Conservation (phyloP, 2,113 vertebrate genomes). For the Formicarius rufipectus region DNA sequence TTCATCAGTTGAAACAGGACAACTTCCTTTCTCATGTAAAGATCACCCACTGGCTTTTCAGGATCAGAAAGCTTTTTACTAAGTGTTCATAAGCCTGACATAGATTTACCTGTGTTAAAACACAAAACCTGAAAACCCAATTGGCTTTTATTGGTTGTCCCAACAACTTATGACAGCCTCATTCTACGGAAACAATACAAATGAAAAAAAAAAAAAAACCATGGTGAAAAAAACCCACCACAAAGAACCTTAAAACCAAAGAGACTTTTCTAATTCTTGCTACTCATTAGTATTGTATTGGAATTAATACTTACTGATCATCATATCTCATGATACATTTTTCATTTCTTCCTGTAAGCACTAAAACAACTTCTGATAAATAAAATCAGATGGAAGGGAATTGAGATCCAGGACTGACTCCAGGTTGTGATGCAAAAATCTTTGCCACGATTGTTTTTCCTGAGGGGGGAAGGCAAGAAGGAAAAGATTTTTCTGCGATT, state of each 20-base stretch:
- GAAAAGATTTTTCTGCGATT: background rate
- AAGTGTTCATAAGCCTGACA: background rate
- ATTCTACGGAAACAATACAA: background rate
- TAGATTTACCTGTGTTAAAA: background rate
- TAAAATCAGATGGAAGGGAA: background rate
- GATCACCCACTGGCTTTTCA: background rate
- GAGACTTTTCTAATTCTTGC: background rate
- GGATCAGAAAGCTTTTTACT: background rate
- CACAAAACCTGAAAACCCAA: background rate
- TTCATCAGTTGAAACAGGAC: background rate
- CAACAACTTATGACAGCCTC: background rate
- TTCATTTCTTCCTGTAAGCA: background rate
- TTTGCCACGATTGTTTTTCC: background rate
- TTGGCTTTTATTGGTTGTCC: background rate
- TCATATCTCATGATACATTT: background rate
- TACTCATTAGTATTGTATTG: background rate
- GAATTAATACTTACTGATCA: background rate
- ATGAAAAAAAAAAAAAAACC: background rate
- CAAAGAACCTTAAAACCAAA: background rate
- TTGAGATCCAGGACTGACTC: background rate
- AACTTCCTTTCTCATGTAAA: background rate
- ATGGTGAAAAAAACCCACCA: rapidly evolving
- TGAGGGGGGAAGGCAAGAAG: background rate
- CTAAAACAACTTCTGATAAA: background rate
- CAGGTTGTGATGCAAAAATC: background rate